Evolutionary conservation across 2,797 vertebrate genomes (phyloP).

Genomic region (Lophius americanus): DNA sequence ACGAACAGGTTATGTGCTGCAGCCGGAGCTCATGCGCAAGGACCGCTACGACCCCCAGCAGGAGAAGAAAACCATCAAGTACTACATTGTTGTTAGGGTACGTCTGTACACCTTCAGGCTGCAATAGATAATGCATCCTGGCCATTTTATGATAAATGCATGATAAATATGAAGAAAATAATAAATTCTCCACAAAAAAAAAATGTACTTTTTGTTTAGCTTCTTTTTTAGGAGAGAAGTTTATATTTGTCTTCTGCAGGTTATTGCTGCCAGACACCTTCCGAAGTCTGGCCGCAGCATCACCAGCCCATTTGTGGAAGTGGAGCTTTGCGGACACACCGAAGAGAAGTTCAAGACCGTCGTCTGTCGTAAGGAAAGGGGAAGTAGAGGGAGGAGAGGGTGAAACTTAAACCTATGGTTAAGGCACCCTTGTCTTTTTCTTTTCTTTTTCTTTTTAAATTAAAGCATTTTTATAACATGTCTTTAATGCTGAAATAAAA

Average conservation of each 20-base stretch:
- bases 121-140: too few species aligned
- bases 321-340: conserved; percentile 93
- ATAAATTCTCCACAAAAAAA: too few species aligned
- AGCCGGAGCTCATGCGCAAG: conserved; percentile 90
- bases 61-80: conserved; percentile 83
- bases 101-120: conserved; percentile 13
- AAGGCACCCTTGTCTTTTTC: too few species aligned
- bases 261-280: conserved; percentile 94
- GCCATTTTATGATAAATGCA: too few species aligned
- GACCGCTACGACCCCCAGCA: conserved; percentile 87
- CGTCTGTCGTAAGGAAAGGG: conserved; percentile 88
- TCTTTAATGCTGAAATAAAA: too few species aligned
- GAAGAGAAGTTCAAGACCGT: conserved; percentile 95
- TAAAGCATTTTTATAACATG: too few species aligned
- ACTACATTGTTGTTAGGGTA: conserved; percentile 87
- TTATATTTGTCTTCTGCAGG: conserved; percentile 71
- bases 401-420: not conserved
- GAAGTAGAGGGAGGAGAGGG: not conserved
- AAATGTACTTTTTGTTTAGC: too few species aligned
- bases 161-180: too few species aligned
- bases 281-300: conserved; percentile 93
- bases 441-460: too few species aligned
- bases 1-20: conserved; percentile 89
- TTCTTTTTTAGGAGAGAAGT: not conserved
- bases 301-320: conserved; percentile 93